Evolutionary conservation across 2,113 vertebrate genomes (phyloP).

Genomic region (Nycticebus coucang): DNA sequence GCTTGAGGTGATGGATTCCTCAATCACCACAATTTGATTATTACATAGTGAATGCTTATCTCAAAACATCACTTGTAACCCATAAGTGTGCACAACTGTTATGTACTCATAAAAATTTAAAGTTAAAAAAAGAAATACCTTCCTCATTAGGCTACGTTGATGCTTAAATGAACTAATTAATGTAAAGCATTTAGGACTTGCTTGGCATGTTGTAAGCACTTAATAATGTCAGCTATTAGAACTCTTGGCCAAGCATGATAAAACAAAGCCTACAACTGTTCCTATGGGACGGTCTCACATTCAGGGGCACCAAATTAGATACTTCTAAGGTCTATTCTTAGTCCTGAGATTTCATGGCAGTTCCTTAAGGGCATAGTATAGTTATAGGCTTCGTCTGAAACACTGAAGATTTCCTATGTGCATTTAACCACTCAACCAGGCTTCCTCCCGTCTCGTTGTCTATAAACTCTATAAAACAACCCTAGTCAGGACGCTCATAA

Average conservation of each 20-base stretch:
- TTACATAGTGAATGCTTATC: no score
- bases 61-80: no score
- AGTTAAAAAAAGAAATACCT: not conserved
- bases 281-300: not conserved
- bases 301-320: not conserved
- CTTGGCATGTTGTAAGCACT: not conserved
- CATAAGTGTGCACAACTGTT: no score
- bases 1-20: no score
- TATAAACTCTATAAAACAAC: slow-evolving; percentile 41
- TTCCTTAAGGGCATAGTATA: slow-evolving; percentile 27
- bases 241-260: not conserved
- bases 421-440: slow-evolving; percentile 39
- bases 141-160: not conserved
- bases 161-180: not conserved
- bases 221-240: not conserved
- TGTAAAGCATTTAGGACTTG: not conserved
- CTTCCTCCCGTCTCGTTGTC: slow-evolving; percentile 31
- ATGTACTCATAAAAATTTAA: no score
- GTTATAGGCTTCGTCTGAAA: not conserved
- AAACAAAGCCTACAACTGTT: not conserved
- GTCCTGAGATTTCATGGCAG: not conserved
- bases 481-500: slow-evolving; percentile 45
- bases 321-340: not conserved
- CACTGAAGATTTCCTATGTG: not conserved
- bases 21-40: no score